A percentile compares a stretch with the other conserved stretches of the same genome.
Evolutionary conservation across 2,797 vertebrate species (phyloP).

Genomic region (Chelonia mydas): DNA sequence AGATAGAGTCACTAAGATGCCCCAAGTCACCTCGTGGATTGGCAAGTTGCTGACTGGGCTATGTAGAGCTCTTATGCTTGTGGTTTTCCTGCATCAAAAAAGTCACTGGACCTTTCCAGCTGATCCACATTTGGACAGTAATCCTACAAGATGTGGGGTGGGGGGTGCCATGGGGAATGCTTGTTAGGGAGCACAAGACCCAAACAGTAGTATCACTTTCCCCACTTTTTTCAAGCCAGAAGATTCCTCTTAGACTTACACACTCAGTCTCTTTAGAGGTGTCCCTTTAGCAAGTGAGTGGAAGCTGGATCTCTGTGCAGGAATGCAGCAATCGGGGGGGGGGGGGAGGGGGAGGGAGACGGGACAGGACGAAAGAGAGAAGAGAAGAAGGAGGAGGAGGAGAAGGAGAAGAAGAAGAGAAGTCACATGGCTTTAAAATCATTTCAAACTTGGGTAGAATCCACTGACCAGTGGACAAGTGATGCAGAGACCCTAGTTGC

Average conservation of each 20-base stretch:
- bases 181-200: background rate
- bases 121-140: too few relatives aligned
- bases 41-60: background rate
- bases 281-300: background rate
- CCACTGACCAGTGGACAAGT: background rate
- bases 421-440: background rate
- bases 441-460: background rate
- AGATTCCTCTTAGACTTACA: background rate
- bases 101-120: background rate
- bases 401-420: too few relatives aligned
- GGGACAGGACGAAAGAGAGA: too few relatives aligned
- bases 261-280: too few relatives aligned
- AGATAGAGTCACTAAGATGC: too few relatives aligned
- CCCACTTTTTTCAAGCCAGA: background rate
- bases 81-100: background rate
- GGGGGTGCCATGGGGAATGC: too few relatives aligned
- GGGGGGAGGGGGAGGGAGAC: accelerated
- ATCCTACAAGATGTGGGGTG: background rate
- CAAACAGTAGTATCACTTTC: background rate
- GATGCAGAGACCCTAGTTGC: background rate
- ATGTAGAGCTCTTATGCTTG: too few relatives aligned
- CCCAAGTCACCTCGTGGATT: background rate
- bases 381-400: too few relatives aligned
- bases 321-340: accelerated
- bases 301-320: background rate